A percentile compares a stretch with the other conserved stretches of the same genome.
Conservation (phyloP, 2,888 invertebrate species). For the Apotomis capreana region DNA sequence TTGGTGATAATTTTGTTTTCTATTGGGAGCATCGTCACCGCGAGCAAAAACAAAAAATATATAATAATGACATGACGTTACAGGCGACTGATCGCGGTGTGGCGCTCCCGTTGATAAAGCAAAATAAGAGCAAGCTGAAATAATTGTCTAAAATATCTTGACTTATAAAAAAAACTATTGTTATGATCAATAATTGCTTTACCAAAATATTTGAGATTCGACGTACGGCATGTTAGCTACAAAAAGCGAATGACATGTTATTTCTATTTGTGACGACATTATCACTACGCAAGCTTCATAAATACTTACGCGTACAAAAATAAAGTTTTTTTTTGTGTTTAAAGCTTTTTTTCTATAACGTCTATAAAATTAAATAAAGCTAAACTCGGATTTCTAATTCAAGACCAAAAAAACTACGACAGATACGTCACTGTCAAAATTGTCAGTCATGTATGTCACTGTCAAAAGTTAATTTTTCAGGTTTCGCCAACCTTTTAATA, state of each 20-base stretch:
- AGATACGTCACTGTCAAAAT: too few species aligned
- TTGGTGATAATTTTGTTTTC: conserved; percentile 4
- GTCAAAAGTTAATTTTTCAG: too few species aligned
- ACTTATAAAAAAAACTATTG: neutral
- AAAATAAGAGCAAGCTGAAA: neutral
- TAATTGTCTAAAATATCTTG: neutral
- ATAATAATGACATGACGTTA: too few species aligned
- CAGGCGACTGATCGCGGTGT: too few species aligned
- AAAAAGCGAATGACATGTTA: neutral
- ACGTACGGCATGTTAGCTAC: neutral
- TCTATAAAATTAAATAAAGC: conserved; percentile 45
- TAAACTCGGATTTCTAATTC: too few species aligned
- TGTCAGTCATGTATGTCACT: too few species aligned
- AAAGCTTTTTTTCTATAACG: conserved; percentile 52
- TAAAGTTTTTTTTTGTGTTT: conserved; percentile 44
- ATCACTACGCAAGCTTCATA: conserved; percentile 44
- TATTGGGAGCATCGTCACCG: too few species aligned
- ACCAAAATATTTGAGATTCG: conserved; percentile 6
- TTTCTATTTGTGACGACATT: conserved; percentile 49
- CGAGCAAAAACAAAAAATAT: too few species aligned
- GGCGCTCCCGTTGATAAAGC: neutral
- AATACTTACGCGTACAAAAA: conserved; percentile 42
- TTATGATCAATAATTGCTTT: neutral
- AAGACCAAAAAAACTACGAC: too few species aligned
- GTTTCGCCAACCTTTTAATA: too few species aligned